These are phyloP conservation scores for Stercorarius parasiticus DNA, from an alignment of 2,113 vertebrate species.

Conservation along the genomic window DNA sequence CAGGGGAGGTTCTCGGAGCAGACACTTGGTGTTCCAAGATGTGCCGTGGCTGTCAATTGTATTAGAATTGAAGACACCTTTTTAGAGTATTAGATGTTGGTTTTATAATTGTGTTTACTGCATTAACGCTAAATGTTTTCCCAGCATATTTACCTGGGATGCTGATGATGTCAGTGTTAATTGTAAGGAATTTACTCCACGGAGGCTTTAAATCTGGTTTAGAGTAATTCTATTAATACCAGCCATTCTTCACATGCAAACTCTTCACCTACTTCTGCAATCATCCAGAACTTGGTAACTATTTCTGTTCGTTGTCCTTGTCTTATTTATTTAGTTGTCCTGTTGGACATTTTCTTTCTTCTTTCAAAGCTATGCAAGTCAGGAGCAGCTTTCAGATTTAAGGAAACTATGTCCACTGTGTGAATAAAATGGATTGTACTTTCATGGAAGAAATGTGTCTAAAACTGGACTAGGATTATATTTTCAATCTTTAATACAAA, in stretches of 20 bases:
- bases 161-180: background rate
- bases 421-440: background rate
- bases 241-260: background rate
- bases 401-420: background rate
- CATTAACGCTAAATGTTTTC: background rate
- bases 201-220: background rate
- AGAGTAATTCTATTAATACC: background rate
- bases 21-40: background rate
- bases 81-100: background rate
- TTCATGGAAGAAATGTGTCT: background rate
- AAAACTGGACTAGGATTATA: background rate
- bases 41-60: background rate
- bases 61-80: background rate
- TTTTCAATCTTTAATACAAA: constrained; percentile 9
- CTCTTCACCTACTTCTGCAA: background rate
- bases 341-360: background rate
- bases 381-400: background rate
- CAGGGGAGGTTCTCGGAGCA: background rate
- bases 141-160: background rate
- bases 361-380: background rate
- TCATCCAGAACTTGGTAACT: background rate
- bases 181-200: background rate
- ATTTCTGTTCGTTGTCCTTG: background rate
- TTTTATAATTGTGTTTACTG: background rate
- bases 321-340: background rate